phyloP scores from a whole-genome alignment of 1,140 invertebrate species.

The Sminthurinus signatus region DNA sequence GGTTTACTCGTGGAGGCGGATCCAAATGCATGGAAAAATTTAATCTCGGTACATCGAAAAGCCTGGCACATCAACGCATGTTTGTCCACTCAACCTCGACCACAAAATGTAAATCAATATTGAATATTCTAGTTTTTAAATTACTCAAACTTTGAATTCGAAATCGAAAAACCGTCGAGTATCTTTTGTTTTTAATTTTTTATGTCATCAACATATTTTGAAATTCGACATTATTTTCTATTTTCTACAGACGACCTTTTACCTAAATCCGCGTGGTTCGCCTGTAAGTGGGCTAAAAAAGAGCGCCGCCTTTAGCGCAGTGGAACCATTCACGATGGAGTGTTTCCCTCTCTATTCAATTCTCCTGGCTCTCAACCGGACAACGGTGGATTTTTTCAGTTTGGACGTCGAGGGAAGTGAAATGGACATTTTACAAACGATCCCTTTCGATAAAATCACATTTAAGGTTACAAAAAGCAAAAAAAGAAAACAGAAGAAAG shows the following conservation, averaged over 20 bases:
- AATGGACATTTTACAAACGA: conserved; percentile 51
- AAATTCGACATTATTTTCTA: too few species aligned
- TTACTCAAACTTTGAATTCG: too few species aligned
- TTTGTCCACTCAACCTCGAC: conserved; percentile 47
- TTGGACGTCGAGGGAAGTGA: conserved; percentile 53
- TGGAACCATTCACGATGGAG: conserved; percentile 47
- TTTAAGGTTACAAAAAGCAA: conserved; percentile 27
- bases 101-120: conserved; percentile 44
- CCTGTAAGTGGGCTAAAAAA: too few species aligned
- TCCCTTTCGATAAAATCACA: conserved; percentile 48
- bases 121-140: not conserved
- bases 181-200: too few species aligned
- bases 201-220: too few species aligned
- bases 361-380: conserved; percentile 47
- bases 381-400: conserved; percentile 49
- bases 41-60: not conserved
- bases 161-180: too few species aligned
- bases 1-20: conserved; percentile 53
- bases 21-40: conserved; percentile 36
- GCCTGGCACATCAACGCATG: conserved; percentile 46
- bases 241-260: too few species aligned
- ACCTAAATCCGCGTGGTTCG: too few species aligned
- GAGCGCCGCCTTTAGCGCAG: not conserved
- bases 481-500: not conserved
- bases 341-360: conserved; percentile 52